A percentile compares a stretch with the other conserved stretches of the same genome.
Conservation (phyloP, 2,113 vertebrate species). For the Ploceus nigricollis region DNA sequence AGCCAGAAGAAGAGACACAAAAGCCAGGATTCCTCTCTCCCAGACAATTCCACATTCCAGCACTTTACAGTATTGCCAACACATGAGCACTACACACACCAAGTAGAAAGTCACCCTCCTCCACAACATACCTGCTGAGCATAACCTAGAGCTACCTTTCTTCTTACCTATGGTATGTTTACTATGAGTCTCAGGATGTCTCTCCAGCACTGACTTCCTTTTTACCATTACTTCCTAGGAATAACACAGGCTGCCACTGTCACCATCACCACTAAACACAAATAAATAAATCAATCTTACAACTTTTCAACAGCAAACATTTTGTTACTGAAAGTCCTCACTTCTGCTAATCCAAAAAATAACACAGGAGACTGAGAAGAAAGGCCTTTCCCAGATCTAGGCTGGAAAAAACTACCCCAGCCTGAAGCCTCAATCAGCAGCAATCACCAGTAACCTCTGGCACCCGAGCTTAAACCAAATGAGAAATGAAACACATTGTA, state of each 20-base stretch:
- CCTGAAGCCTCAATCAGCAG: not conserved
- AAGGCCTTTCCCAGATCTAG: not conserved
- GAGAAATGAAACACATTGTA: not conserved
- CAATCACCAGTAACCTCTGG: not conserved
- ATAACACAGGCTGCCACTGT: not conserved
- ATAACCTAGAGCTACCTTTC: not conserved
- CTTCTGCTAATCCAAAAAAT: not conserved
- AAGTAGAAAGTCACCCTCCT: not conserved
- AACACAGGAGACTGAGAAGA: not conserved
- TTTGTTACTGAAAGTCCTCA: not conserved
- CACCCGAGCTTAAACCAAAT: not conserved
- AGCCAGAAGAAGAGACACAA: not conserved
- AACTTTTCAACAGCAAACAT: not conserved
- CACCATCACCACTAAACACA: not conserved
- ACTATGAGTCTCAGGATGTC: not conserved
- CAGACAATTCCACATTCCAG: not conserved
- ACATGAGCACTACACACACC: not conserved
- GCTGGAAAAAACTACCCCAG: not conserved
- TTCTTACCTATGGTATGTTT: not conserved
- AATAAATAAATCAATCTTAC: not conserved
- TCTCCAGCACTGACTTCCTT: not conserved
- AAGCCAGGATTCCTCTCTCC: not conserved
- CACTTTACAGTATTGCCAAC: not conserved
- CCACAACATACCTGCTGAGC: not conserved
- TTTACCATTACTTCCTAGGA: not conserved